Evolutionary conservation across 2,888 invertebrate species (phyloP), one percentile per base, ranked within the genome.

Genomic region (Amitus sp.): DNA sequence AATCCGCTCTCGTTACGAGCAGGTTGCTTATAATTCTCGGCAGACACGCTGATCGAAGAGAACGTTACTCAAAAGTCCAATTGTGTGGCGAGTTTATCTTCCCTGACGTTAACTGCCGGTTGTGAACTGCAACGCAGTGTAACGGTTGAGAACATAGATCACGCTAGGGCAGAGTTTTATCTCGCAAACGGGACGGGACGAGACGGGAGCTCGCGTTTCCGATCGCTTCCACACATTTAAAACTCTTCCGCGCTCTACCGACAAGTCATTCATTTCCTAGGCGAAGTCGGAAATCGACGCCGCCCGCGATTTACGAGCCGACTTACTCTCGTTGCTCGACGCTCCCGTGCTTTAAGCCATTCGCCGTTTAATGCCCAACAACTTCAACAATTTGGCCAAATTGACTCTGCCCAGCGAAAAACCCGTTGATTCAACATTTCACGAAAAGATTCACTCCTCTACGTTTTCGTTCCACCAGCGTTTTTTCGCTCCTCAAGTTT

Each of bases 211-310:
- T 12, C 10, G 19, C 47, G 39, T 61, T 49, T 51, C 49, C 53
- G 57, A 57, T 49, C 52, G 3, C 18, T 5, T 40, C 4, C 15
- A 40, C 18, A 40, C 20, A 42, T 20, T 7, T 7, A 42, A 42
- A 19, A 18, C 19, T n/a, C 28, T 12, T 37, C 46, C 39, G 46
- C 46, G 46, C 52, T 46, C 45, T 20, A 20, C 10, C 12, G 17
- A 47, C 47, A 27, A 61, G 54, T 60, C 66, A 57, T 62, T 62
- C 62, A 62, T 60, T 62, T 60, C 60, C n/a, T 55, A 50, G 57
- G 50, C 57, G 37, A 50, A 58, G 62, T 60, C 62, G 66, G 62
- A 66, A 66, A 66, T 66, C 62, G 62, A 42, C 57, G 54, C 53
- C 56, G 58, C 43, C n/a, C 60, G 46, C 58, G 61, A 66, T 66